Evolutionary conservation across 2,888 invertebrate species (phyloP).

Genomic region (Pollenia angustigena): DNA sequence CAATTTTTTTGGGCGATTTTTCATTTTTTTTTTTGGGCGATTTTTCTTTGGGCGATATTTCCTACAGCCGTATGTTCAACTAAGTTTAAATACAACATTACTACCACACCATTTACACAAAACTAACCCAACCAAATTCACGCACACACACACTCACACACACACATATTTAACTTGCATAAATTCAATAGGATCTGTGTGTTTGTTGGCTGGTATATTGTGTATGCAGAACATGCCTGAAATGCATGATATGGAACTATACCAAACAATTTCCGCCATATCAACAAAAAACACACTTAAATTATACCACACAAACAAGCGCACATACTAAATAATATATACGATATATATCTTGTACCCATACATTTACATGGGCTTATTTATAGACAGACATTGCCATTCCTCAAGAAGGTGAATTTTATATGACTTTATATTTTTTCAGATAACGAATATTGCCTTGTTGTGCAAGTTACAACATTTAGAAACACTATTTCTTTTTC

Average conservation of each 20-base stretch:
- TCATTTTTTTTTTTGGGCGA: no score
- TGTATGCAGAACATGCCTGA: conserved; percentile 37
- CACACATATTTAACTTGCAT: conserved; percentile 18
- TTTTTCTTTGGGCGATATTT: no score
- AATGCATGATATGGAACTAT: conserved; percentile 37
- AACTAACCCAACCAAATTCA: background rate
- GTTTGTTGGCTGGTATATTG: background rate
- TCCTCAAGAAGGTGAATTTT: conserved; percentile 36
- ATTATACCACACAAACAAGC: conserved; percentile 6
- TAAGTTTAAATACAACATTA: background rate
- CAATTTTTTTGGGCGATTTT: no score
- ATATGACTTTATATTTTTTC: conserved; percentile 45
- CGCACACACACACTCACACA: background rate
- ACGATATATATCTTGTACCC: conserved; percentile 1
- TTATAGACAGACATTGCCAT: conserved; percentile 1
- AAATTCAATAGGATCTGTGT: conserved; percentile 27
- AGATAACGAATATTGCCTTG: conserved; percentile 26
- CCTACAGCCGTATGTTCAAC: no score
- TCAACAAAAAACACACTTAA: conserved; percentile 49
- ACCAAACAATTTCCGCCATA: conserved; percentile 53
- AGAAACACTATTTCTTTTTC: background rate
- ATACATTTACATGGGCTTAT: background rate
- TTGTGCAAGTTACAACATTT: conserved; percentile 8
- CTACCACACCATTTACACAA: conserved; percentile 11
- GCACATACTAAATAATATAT: background rate